These are phyloP conservation scores for Tetropium fuscum DNA, from an alignment of 2,888 invertebrate genomes.

Conservation along the genomic window DNA sequence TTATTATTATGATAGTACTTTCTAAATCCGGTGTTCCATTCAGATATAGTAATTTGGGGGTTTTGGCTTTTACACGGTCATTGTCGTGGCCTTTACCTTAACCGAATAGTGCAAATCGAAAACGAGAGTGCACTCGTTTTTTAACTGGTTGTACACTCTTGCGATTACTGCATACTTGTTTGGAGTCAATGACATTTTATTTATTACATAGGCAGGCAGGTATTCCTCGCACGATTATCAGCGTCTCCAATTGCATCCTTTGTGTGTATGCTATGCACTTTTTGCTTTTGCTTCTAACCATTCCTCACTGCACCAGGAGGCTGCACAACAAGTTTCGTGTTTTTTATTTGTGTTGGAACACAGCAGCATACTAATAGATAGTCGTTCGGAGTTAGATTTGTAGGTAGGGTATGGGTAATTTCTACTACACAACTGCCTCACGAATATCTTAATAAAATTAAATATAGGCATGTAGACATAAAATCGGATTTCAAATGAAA, in stretches of 20 bases:
- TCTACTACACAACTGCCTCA: not conserved
- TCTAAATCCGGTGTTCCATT: conserved; percentile 35
- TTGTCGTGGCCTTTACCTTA: conserved; percentile 64
- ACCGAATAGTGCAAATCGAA: conserved; percentile 61
- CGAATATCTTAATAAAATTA: not conserved
- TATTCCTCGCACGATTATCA: conserved; percentile 41
- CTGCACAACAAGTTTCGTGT: conserved; percentile 16
- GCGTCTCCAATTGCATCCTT: conserved; percentile 24
- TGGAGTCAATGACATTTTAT: conserved; percentile 56
- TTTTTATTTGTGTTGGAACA: conserved; percentile 7
- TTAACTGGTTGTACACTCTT: conserved; percentile 51
- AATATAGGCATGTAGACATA: too few species aligned
- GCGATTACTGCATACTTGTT: conserved; percentile 52
- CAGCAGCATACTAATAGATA: conserved; percentile 6
- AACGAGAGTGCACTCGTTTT: conserved; percentile 62
- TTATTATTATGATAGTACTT: conserved; percentile 35
- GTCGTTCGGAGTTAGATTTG: conserved; percentile 11
- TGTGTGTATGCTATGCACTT: conserved; percentile 27
- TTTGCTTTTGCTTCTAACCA: conserved; percentile 11
- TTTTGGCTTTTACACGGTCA: conserved; percentile 55
- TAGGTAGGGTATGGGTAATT: too few species aligned
- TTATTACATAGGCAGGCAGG: conserved; percentile 26
- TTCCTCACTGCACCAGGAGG: conserved; percentile 7
- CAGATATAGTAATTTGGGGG: conserved; percentile 35
- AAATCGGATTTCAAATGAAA: too few species aligned